Base-by-base conservation (phyloP, 2,888 invertebrate genomes). In the Lordiphosa fenestrarum region DNA sequence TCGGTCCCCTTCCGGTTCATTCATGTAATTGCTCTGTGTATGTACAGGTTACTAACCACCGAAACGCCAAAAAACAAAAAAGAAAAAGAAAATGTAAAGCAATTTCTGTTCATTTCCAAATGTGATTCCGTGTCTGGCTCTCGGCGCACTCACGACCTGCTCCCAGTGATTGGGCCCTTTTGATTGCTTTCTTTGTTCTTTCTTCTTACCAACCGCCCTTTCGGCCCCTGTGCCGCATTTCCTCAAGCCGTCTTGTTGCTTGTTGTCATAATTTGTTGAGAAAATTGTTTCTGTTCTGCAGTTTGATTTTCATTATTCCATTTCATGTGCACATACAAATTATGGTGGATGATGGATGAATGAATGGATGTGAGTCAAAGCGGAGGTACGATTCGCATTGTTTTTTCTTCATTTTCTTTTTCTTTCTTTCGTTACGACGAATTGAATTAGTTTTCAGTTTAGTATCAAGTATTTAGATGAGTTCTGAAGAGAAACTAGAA, bases 181-280 rank as follows among this genome's bases (percentile, higher is more conserved):
- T 44, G 44, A 44, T 44, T 44, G 44, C 44, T 44, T 44, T 44
- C 44, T 44, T 44, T 44, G 30, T 30, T 44, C 44, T 30, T 44
- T 13, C 15, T 44, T n/a, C 40, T 40, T 40, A 10, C 37, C 30
- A 30, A 25, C 38, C 40, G 15, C 3, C 36, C 49, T 12, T 2
- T 19, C 40, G 19, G 6, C 25, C 12, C n/a, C 15, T 30, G 10
- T 30, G 15, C 9, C 7, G 15, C 19, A 39, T 39, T 10, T 42
- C 30, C 25, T 21, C 36, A 23, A 23, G 13, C n/a, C 6, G 10
- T 19, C 33, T 41, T 21, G 21, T 33, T 21, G 35, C 21, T 15
- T 25, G 30, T 33, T 44, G 44, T 44, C 44, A 44, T 44, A 36
- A 47, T 47, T 47, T 47, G 47, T 47, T 47, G 21, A 21, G 35